These are phyloP conservation scores for Philantomba maxwellii DNA, from an alignment of 2,113 vertebrate species.

Conservation along the genomic window DNA sequence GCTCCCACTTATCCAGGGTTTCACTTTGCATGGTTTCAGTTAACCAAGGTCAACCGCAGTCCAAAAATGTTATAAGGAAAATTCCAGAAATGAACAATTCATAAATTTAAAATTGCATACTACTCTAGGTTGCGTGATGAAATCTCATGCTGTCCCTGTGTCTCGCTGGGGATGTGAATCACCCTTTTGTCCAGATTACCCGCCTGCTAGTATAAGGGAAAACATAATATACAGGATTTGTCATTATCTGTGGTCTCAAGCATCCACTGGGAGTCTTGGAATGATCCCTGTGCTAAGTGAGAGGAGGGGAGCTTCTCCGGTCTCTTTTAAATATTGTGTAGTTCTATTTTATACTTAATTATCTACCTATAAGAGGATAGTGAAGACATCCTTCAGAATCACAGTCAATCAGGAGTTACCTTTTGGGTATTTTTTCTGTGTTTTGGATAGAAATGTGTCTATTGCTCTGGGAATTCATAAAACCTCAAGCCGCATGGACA, in stretches of 20 bases:
- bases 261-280: neutral
- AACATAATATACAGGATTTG: neutral
- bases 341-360: neutral
- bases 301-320: fast-evolving
- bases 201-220: neutral
- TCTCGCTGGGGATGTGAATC: neutral
- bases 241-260: neutral
- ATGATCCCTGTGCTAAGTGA: neutral
- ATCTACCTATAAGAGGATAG: neutral
- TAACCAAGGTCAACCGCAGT: neutral
- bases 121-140: neutral
- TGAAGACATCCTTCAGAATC: neutral
- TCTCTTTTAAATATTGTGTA: neutral
- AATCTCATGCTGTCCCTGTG: neutral
- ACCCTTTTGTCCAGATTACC: neutral
- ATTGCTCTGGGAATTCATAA: neutral
- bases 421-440: neutral
- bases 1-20: neutral
- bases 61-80: neutral
- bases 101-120: neutral
- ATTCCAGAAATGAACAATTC: neutral
- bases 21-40: neutral
- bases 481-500: neutral
- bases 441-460: neutral
- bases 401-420: neutral